Evolutionary conservation across 1,140 invertebrate species (phyloP).

Genomic region (Macrobrachium nipponense): DNA sequence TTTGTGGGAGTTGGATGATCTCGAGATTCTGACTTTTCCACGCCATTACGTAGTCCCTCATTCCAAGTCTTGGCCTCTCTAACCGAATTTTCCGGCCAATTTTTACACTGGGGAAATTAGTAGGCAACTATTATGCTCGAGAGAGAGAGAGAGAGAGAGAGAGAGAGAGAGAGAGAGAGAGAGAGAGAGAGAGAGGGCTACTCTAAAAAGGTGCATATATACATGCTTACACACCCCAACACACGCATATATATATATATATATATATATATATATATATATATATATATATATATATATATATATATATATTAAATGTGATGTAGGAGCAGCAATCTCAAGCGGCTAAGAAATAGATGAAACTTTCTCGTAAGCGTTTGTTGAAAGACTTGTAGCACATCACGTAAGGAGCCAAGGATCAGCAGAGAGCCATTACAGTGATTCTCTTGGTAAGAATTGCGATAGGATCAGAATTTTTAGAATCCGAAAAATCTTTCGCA

Average conservation of each 20-base stretch:
- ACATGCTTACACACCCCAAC: constrained; percentile 6
- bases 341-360: no score
- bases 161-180: constrained; percentile 5
- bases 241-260: not conserved
- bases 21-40: no score
- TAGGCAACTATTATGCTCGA: not conserved
- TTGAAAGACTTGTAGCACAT: no score
- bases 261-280: constrained; percentile 17
- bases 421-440: no score
- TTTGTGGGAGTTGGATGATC: no score
- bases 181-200: constrained; percentile 16
- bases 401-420: no score
- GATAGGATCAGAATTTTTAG: no score
- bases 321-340: no score
- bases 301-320: not conserved
- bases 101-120: constrained; percentile 6
- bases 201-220: not conserved
- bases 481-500: no score
- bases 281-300: not conserved
- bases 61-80: not conserved
- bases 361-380: no score
- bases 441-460: no score
- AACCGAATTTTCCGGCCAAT: not conserved
- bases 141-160: constrained; percentile 2
- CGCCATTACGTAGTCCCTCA: no score